phyloP scores from a whole-genome alignment of 2,797 vertebrate genomes.

The Phataginus tetradactyla region DNA sequence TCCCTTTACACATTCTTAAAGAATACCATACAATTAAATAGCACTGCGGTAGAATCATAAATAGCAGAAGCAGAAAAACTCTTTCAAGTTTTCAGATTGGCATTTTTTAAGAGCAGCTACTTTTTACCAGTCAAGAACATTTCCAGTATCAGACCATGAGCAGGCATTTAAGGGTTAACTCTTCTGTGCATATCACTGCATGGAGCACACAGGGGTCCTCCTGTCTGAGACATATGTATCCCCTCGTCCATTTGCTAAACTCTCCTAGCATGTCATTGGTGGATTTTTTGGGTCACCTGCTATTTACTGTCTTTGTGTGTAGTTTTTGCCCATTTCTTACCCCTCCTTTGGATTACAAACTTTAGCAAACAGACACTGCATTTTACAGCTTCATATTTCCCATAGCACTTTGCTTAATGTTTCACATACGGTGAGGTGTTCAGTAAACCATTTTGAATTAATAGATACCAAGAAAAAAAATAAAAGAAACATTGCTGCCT shows the following conservation, averaged over 20 bases:
- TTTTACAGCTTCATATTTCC: background rate
- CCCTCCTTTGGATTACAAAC: background rate
- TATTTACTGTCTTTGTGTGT: background rate
- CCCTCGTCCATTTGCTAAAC: background rate
- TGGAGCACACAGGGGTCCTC: background rate
- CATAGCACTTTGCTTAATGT: background rate
- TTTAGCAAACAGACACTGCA: background rate
- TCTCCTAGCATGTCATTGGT: background rate
- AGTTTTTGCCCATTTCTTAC: background rate
- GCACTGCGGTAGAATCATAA: slow-evolving; percentile 71
- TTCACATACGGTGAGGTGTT: background rate
- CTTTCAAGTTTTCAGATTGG: background rate
- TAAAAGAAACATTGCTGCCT: background rate
- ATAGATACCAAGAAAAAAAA: slow-evolving; percentile 33
- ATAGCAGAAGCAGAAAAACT: slow-evolving; percentile 63
- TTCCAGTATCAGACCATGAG: background rate
- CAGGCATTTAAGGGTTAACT: background rate
- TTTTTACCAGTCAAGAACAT: slow-evolving; percentile 45
- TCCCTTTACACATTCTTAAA: slow-evolving; percentile 67
- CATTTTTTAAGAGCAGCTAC: background rate
- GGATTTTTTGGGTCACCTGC: background rate
- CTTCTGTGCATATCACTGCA: background rate
- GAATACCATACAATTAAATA: slow-evolving; percentile 72
- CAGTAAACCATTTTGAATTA: slow-evolving; percentile 1
- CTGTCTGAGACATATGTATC: background rate